Evolutionary conservation across 1,140 invertebrate species (phyloP).

Genomic region (Copidosoma floridanum): DNA sequence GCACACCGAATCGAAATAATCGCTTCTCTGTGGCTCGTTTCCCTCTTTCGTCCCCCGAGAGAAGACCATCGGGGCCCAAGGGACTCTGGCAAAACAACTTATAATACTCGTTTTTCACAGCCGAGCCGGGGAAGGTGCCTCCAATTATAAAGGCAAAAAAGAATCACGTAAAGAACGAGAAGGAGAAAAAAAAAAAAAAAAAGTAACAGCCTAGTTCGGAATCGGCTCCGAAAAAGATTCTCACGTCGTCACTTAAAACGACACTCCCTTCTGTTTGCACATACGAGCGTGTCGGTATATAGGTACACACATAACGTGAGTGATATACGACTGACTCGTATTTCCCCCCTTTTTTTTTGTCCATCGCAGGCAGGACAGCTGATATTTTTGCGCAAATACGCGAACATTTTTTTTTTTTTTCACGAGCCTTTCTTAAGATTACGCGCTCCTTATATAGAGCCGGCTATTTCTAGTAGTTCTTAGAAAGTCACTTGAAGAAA

Average conservation of each 20-base stretch:
- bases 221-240: slow-evolving; percentile 8
- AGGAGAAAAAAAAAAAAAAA: not conserved
- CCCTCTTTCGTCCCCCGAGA: too few species aligned
- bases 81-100: too few species aligned
- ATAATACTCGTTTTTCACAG: too few species aligned
- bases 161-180: not conserved
- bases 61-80: too few species aligned
- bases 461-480: not conserved
- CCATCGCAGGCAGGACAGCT: too few species aligned
- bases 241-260: not conserved
- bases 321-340: not conserved
- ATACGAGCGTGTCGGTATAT: not conserved
- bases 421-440: not conserved
- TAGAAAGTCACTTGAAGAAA: not conserved
- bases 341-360: not conserved
- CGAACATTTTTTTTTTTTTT: too few species aligned
- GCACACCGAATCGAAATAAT: slow-evolving; percentile 5
- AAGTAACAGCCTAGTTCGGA: not conserved
- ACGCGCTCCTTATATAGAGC: not conserved
- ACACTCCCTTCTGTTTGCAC: not conserved
- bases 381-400: slow-evolving; percentile 2
- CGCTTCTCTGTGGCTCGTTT: too few species aligned
- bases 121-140: too few species aligned
- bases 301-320: too few species aligned
- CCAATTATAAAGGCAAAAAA: slow-evolving; percentile 1